These are phyloP conservation scores for Bellardia pandia DNA, from an alignment of 2,888 invertebrate species.

Conservation along the genomic window DNA sequence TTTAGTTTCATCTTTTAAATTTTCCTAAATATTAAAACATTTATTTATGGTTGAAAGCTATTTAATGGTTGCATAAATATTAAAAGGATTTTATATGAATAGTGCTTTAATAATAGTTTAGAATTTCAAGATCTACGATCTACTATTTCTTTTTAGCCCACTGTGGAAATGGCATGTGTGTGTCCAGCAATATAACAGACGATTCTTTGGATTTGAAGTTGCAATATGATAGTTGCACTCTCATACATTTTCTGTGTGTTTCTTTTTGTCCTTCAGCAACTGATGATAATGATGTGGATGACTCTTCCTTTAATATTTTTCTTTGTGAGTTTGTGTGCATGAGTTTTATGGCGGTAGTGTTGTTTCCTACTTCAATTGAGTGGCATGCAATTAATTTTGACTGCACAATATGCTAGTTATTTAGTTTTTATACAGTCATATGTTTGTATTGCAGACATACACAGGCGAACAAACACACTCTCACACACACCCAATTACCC, in stretches of 20 bases:
- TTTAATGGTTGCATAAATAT: too few species aligned
- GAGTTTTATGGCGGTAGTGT: background rate
- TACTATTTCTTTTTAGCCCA: too few species aligned
- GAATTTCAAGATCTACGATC: too few species aligned
- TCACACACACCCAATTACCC: conserved; percentile 4
- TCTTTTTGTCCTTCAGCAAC: background rate
- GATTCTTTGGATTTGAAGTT: conserved; percentile 3
- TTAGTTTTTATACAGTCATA: background rate
- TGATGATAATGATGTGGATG: conserved; percentile 33
- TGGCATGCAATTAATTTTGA: conserved; percentile 65
- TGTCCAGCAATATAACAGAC: background rate
- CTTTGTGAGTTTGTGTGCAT: background rate
- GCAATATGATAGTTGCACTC: background rate
- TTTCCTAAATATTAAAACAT: too few species aligned
- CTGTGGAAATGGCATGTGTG: too few species aligned
- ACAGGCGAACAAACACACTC: too few species aligned
- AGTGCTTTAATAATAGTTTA: too few species aligned
- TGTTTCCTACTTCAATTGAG: conserved; percentile 43
- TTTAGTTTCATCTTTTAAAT: too few species aligned
- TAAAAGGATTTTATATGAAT: too few species aligned
- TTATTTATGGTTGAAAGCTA: too few species aligned
- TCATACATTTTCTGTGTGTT: background rate
- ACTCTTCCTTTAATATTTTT: background rate
- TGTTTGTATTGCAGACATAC: background rate
- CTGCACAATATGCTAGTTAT: conserved; percentile 48